These are phyloP conservation scores for Petrophora chlorosata DNA, from an alignment of 2,888 invertebrate genomes.

Conservation along the genomic window DNA sequence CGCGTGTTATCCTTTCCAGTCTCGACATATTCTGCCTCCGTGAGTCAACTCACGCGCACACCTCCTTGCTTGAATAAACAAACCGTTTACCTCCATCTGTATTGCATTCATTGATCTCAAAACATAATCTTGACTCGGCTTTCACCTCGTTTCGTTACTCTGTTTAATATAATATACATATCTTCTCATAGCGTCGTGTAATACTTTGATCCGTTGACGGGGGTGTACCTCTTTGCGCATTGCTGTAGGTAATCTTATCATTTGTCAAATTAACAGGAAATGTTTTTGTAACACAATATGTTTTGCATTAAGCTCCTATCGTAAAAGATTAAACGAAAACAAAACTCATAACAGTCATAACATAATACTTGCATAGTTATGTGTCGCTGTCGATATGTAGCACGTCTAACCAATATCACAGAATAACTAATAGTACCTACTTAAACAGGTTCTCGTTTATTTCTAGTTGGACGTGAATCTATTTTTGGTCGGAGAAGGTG, in stretches of 20 bases:
- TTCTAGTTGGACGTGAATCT: conserved; percentile 5
- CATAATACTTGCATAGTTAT: too few species aligned
- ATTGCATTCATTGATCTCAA: conserved; percentile 14
- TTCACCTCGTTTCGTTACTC: conserved; percentile 4
- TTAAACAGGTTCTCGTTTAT: conserved; percentile 4
- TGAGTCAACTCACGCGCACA: conserved; percentile 40
- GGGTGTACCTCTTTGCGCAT: too few species aligned
- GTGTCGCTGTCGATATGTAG: too few species aligned
- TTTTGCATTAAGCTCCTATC: not conserved
- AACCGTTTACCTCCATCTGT: conserved; percentile 5
- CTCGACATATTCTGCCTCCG: conserved; percentile 10
- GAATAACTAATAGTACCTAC: too few species aligned
- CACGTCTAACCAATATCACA: too few species aligned
- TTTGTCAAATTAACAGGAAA: not conserved
- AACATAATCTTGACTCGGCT: not conserved
- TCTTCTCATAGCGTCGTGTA: too few species aligned
- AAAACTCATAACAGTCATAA: too few species aligned
- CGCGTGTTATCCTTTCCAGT: conserved; percentile 29
- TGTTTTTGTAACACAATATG: conserved; percentile 1
- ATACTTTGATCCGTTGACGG: too few species aligned
- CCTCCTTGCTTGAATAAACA: conserved; percentile 20
- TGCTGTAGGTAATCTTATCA: conserved; percentile 11
- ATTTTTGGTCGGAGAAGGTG: conserved; percentile 15
- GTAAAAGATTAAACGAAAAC: not conserved
- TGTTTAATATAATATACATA: too few species aligned